These are phyloP conservation scores for Coptodon bakossiorum DNA, from an alignment of 2,113 vertebrate species.

Conservation along the genomic window DNA sequence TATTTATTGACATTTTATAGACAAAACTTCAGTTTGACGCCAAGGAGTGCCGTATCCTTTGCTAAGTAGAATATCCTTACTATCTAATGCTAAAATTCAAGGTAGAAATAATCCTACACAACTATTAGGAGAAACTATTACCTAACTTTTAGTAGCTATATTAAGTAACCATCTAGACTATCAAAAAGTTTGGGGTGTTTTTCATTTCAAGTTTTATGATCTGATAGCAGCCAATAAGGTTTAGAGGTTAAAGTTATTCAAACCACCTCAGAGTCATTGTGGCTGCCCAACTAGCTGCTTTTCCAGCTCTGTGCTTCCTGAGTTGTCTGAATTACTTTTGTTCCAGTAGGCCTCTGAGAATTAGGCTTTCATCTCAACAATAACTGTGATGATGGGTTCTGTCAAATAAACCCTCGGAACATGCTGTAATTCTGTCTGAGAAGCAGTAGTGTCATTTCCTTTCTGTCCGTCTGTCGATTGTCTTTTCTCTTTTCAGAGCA, in stretches of 20 bases:
- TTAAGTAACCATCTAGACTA: not conserved
- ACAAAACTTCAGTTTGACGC: not conserved
- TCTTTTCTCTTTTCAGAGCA: not conserved
- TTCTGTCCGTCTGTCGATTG: not conserved
- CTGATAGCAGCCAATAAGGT: slow-evolving; percentile 37
- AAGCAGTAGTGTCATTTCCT: slow-evolving; percentile 14
- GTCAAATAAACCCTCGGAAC: slow-evolving; percentile 65
- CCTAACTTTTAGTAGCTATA: not conserved
- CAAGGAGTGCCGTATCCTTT: fast-evolving
- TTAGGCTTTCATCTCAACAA: slow-evolving; percentile 56
- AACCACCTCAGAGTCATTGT: slow-evolving; percentile 18
- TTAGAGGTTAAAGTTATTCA: slow-evolving; percentile 68
- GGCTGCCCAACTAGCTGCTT: not conserved
- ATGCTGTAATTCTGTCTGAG: slow-evolving; percentile 59
- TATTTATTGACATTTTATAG: not conserved
- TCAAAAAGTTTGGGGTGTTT: not conserved
- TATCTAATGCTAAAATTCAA: not conserved
- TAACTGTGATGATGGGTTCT: slow-evolving; percentile 57
- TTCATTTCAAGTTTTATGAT: not conserved
- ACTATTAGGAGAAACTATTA: not conserved
- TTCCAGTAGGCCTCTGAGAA: slow-evolving; percentile 56
- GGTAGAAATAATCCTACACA: not conserved
- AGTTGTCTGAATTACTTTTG: slow-evolving; percentile 54
- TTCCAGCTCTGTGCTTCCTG: slow-evolving; percentile 60
- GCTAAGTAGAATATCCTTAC: not conserved